Conservation (phyloP, 64 coral and sea anemone genomes). For the Stylophora pistillata region DNA sequence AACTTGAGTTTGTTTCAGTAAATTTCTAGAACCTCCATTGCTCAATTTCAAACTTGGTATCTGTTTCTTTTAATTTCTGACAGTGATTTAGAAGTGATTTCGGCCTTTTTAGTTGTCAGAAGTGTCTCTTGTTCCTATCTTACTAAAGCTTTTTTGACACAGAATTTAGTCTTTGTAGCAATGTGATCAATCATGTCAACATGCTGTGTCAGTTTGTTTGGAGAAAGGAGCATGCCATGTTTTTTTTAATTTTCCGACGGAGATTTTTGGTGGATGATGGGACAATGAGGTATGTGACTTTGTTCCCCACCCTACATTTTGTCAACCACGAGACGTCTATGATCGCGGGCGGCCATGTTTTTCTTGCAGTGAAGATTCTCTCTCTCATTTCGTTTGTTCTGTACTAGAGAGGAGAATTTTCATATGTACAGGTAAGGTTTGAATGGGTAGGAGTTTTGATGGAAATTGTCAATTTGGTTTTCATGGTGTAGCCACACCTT, state of each 20-base stretch:
- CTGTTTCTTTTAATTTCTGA: neutral
- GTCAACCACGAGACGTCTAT: too few species aligned
- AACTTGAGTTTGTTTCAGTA: neutral
- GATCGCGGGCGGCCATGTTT: too few species aligned
- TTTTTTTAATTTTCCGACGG: neutral
- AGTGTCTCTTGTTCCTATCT: too few species aligned
- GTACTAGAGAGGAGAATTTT: too few species aligned
- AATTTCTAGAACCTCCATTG: neutral
- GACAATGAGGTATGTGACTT: too few species aligned
- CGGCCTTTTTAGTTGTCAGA: neutral
- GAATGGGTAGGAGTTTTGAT: neutral
- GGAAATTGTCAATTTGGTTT: neutral
- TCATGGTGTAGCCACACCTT: neutral
- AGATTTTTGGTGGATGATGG: neutral
- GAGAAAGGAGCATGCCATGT: neutral
- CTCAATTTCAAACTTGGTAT: neutral
- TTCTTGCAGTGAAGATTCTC: too few species aligned
- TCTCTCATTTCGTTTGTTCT: too few species aligned
- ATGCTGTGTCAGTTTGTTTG: neutral
- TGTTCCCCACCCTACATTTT: too few species aligned
- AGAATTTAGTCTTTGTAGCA: neutral
- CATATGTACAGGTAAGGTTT: too few species aligned
- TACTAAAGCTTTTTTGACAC: neutral
- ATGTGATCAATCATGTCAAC: constrained; percentile 5
- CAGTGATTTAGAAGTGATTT: neutral